Base-by-base conservation (phyloP, 92 coral and sea anemone species). In the Muricea muricata region DNA sequence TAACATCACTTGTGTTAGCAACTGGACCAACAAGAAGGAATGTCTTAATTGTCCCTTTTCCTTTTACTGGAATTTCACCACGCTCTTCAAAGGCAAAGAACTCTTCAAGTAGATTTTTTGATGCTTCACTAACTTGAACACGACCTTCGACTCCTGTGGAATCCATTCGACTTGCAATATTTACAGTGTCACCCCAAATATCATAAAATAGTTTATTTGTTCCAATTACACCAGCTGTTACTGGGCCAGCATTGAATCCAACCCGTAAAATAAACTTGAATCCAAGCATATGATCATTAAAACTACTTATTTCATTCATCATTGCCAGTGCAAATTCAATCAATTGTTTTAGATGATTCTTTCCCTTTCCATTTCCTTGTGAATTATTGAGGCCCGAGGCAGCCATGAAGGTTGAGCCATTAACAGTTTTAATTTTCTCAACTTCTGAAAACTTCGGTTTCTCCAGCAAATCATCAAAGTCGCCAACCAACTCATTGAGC, bases 161-260 rank as follows among this genome's bases (percentile, higher is more conserved):
- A 82, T 97, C 99, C 99, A 97, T 97, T 57, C 99, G 87, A 56
- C 99, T 97, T 14, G 99, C 99, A 81, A 97, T 93, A 79, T 97
- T 97, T 48, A 97, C 99, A 11, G 99, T 97, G 88, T 97, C 98
- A 6, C 99, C 99, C 99, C 99, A 97, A 45, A 97, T 97, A 82
- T 97, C 99, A 67, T 97, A 97, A 20, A 97, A 89, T 65, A 97
- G 91, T 68, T 97, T 97, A 21, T 97, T 97, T 37, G 98, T 90
- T 24, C 99, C 99, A 86, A 97, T 93, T 37, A 97, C 99, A 14
- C 99, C 99, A 52, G 99, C 98, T 8, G 99, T 97, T 18, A 97
- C 94, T 7, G 99, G 98, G 57, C 99, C 99, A 65, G 97, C 93
- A 78, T 97, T 97, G 84, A 92, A 97, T 26, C 99, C 99, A 13